These are phyloP conservation scores for Brachyhypopomus gauderio DNA, from an alignment of 2,113 vertebrate genomes.

Conservation along the genomic window DNA sequence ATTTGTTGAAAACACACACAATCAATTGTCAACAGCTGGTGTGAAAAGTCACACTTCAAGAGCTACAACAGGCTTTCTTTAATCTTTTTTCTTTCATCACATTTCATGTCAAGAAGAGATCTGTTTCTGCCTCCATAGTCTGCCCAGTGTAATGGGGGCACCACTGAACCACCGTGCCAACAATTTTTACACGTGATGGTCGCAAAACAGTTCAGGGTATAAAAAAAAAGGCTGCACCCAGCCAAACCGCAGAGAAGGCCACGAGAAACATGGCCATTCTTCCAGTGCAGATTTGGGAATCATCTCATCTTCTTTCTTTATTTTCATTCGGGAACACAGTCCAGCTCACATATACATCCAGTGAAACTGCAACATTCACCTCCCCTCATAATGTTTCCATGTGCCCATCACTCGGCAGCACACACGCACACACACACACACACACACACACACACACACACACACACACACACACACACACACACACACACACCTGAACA, in stretches of 20 bases:
- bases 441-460: too few relatives aligned
- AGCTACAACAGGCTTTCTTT: background rate
- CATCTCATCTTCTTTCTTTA: too few relatives aligned
- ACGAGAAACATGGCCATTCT: too few relatives aligned
- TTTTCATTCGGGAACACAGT: too few relatives aligned
- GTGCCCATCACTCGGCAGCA: background rate
- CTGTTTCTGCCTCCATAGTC: too few relatives aligned
- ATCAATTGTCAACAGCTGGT: background rate
- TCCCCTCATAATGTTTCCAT: background rate
- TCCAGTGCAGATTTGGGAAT: too few relatives aligned
- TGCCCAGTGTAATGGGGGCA: background rate
- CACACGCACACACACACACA: too few relatives aligned
- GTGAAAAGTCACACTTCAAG: background rate
- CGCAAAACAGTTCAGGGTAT: background rate
- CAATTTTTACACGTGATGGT: too few relatives aligned
- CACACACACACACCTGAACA: constrained; percentile 4
- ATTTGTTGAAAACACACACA: background rate
- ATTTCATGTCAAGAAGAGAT: too few relatives aligned
- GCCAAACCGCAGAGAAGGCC: too few relatives aligned
- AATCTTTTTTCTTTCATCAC: too few relatives aligned
- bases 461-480: background rate
- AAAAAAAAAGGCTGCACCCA: background rate
- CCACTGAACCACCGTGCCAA: background rate
- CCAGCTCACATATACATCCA: background rate
- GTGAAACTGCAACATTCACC: background rate